Base-by-base conservation (phyloP, 2,113 vertebrate species). In the Plotosus lineatus region DNA sequence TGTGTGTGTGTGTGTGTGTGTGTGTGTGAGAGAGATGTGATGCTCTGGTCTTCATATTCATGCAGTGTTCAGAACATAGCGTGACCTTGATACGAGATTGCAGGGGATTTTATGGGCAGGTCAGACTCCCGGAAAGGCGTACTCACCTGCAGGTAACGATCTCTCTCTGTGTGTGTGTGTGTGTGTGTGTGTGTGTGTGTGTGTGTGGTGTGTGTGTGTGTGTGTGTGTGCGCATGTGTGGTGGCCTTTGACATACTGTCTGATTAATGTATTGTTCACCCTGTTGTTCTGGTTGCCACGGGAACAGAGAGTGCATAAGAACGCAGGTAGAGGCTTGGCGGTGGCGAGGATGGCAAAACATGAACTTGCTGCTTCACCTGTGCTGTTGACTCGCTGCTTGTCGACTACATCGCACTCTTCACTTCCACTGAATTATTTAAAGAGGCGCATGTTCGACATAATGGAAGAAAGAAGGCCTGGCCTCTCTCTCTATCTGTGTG, bases 31-130 rank as follows among this genome's bases (percentile, higher is more conserved):
- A n/a, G n/a, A n/a, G n/a, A n/a, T 60, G 58, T 17, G 58, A 60
- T 60, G 56, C 36, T 66, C 68, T 60, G 53, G 72, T 58, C 71
- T 23, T 74, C 28, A 79, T 88, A 82, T 78, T 82, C 84, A 85
- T 85, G 80, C 53, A 33, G 53, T 88, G 87, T 88, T 88, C 75
- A 84, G 80, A 86, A 85, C 87, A 77, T 44, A 36, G 78, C 75
- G 69, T 82, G 72, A 85, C 79, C 77, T 77, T 77, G 76, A 65
- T 79, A 79, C 77, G 65, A 68, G 82, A 78, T 66, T 19, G 68
- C 36, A 61, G 51, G 38, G 26, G 38, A 9, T 42, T 84, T 72
- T 77, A 77, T 56, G 65, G 75, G 78, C 33, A 51, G 74, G 74
- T 84, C 80, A 55, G 40, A 60, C 56, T 33, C 82, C 66, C 42